A percentile compares a stretch with the other conserved stretches of the same genome.
These are phyloP conservation scores for Leucania comma DNA, from an alignment of 2,888 invertebrate species.

Conservation along the genomic window DNA sequence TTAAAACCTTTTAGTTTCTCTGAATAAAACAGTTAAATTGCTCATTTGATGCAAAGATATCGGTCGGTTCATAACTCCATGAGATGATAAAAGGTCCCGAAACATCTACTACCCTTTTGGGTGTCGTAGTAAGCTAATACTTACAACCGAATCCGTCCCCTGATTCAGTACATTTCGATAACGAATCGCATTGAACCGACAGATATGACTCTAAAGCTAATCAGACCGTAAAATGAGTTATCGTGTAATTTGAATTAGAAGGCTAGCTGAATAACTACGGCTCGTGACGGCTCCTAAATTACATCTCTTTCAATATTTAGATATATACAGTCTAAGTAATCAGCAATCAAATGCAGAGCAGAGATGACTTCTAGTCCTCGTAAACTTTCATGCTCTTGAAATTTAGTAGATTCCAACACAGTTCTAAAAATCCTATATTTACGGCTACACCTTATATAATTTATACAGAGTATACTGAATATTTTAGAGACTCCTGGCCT, in stretches of 20 bases:
- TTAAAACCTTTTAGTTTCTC: too few species aligned
- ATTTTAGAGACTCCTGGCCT: conserved; percentile 24
- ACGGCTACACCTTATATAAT: conserved; percentile 4
- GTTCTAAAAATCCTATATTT: conserved; percentile 2
- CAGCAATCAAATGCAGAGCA: neutral
- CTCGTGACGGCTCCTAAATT: neutral
- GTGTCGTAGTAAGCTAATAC: neutral
- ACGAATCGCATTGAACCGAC: neutral
- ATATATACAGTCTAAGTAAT: conserved; percentile 2
- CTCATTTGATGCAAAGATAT: too few species aligned
- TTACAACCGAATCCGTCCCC: neutral
- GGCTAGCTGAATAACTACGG: neutral
- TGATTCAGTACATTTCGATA: neutral
- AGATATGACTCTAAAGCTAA: neutral
- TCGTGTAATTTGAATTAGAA: conserved; percentile 1
- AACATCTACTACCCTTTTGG: neutral
- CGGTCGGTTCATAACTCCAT: neutral
- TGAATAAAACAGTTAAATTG: too few species aligned
- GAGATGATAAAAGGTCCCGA: neutral
- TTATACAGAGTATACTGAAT: conserved; percentile 32
- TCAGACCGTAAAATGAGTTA: conserved; percentile 10
- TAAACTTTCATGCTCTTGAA: conserved; percentile 4
- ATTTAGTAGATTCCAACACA: neutral
- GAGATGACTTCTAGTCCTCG: neutral
- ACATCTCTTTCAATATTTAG: too few species aligned